Percentiles rank a stretch among this genome's conserved stretches.
phyloP scores from a whole-genome alignment of 37 sponge, comb jelly and placozoan genomes.

The Aplysina aerophoba region DNA sequence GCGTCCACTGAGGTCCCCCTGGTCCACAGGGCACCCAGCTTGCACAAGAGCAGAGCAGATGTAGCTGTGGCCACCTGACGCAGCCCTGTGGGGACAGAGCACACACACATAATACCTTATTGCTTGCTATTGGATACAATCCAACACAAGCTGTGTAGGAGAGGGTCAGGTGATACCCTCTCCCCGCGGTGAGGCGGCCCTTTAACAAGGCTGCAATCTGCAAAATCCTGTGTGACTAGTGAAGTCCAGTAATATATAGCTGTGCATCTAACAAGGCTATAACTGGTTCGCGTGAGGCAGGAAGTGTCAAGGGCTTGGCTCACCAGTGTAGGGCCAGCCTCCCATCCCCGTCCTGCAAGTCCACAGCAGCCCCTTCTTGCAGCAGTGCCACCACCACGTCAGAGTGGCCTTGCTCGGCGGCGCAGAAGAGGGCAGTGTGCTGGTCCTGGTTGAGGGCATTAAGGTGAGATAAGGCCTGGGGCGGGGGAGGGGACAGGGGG shows the following conservation, averaged over 20 bases:
- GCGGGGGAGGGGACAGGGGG: no score
- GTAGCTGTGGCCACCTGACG: conserved; percentile 83
- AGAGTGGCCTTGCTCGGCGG: conserved; percentile 86
- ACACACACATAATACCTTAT: neutral
- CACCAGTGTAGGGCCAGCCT: conserved; percentile 83
- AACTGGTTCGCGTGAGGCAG: neutral
- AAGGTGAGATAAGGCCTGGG: conserved; percentile 37
- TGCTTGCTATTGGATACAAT: no score
- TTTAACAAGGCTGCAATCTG: neutral
- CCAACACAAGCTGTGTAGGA: no score
- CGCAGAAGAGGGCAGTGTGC: conserved; percentile 84
- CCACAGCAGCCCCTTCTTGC: conserved; percentile 69
- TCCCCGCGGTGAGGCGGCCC: no score
- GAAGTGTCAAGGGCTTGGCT: neutral
- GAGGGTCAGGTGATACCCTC: no score
- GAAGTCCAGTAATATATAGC: no score
- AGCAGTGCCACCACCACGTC: conserved; percentile 74
- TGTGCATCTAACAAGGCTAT: no score
- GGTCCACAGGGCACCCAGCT: conserved; percentile 51
- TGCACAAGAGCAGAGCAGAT: conserved; percentile 79
- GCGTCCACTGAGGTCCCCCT: conserved; percentile 55
- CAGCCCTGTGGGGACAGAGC: conserved; percentile 49
- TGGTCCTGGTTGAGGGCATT: conserved; percentile 69
- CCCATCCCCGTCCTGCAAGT: conserved; percentile 69
- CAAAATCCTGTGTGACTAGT: no score